Evolutionary conservation across 2,797 vertebrate genomes (phyloP).

Genomic region (Lateolabrax maculatus): DNA sequence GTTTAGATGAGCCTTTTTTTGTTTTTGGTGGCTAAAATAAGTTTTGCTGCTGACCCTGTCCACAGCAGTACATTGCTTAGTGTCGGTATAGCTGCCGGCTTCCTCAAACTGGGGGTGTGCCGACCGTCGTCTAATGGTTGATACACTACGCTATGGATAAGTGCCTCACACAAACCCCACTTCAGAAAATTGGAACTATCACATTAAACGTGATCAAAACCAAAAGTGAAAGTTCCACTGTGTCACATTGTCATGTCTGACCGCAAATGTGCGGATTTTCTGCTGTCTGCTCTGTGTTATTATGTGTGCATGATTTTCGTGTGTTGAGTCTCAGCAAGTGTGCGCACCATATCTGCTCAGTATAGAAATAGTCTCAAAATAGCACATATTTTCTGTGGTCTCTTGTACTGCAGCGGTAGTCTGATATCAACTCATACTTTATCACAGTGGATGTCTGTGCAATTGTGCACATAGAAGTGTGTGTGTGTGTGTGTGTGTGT

Average conservation of each 20-base stretch:
- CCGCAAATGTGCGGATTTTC: slow-evolving; percentile 10
- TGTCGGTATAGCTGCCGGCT: too few relatives aligned
- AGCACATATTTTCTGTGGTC: slow-evolving; percentile 42
- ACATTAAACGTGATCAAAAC: slow-evolving; percentile 1
- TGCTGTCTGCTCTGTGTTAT: slow-evolving; percentile 2
- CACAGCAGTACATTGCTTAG: too few relatives aligned
- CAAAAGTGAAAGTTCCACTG: slow-evolving; percentile 24
- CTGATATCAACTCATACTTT: slow-evolving; percentile 34
- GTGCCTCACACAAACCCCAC: too few relatives aligned
- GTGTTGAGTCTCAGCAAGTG: neutral
- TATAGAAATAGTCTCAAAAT: slow-evolving; percentile 48
- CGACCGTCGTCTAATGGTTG: too few relatives aligned
- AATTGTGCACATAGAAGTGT: slow-evolving; percentile 37
- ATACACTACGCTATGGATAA: too few relatives aligned
- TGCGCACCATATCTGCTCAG: slow-evolving; percentile 1
- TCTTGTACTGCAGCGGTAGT: slow-evolving; percentile 34
- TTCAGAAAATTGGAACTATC: too few relatives aligned
- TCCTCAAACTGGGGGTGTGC: too few relatives aligned
- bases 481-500: too few relatives aligned
- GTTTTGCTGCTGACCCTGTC: too few relatives aligned
- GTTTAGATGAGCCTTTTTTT: too few relatives aligned
- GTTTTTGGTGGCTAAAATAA: too few relatives aligned
- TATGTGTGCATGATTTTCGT: slow-evolving; percentile 9
- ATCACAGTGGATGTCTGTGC: slow-evolving; percentile 39
- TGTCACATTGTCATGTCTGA: neutral